A percentile compares a stretch with the other conserved stretches of the same genome.
Conservation (phyloP, 2,797 vertebrate species). For the Esox lucius region DNA sequence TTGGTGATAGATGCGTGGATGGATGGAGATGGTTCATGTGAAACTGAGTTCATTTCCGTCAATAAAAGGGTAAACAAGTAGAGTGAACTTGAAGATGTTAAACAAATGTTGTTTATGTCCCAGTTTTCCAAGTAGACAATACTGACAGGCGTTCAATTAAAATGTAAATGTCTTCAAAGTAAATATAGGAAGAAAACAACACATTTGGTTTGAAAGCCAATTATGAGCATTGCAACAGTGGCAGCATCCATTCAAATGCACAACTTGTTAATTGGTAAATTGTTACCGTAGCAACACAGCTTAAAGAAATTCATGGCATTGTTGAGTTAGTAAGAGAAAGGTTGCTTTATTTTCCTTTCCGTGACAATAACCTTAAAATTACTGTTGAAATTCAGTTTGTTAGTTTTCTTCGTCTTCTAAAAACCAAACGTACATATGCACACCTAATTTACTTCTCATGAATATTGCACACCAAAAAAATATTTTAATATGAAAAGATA, state of each 20-base stretch:
- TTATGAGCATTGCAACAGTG: background rate
- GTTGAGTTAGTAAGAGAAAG: background rate
- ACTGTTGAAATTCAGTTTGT: no score
- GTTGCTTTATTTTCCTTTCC: background rate
- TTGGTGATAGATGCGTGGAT: constrained; percentile 34
- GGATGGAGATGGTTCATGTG: no score
- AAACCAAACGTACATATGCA: no score
- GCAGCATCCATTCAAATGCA: background rate
- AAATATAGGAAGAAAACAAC: background rate
- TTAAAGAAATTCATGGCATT: background rate
- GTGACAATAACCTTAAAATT: background rate
- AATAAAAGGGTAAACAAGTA: no score
- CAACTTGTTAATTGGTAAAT: background rate
- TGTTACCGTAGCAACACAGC: background rate
- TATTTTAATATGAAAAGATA: no score
- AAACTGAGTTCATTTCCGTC: no score
- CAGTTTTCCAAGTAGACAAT: no score
- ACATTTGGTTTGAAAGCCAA: background rate
- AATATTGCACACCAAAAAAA: no score
- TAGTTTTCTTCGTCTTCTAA: no score
- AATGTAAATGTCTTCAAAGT: background rate
- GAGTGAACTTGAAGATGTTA: no score
- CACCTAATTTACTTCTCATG: no score
- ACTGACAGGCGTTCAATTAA: background rate
- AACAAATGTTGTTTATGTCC: no score